phyloP scores from a whole-genome alignment of 2,888 invertebrate species.

The Dione juno region DNA sequence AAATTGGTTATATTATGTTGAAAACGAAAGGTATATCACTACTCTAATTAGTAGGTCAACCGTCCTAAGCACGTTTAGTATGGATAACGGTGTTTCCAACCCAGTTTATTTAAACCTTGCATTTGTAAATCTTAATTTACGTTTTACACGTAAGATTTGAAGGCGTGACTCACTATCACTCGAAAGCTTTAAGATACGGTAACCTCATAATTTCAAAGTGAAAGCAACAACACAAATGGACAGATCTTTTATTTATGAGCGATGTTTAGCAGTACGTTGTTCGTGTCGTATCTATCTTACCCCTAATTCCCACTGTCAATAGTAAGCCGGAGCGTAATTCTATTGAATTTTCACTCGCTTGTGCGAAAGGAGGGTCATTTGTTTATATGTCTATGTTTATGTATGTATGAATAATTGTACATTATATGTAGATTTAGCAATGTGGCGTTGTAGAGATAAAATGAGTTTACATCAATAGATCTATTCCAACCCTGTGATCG shows the following conservation, averaged over 20 bases:
- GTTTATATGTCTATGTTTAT: too few relatives aligned
- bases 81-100: conserved; percentile 71
- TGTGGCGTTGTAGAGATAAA: too few relatives aligned
- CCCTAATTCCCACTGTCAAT: conserved; percentile 50
- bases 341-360: conserved; percentile 33
- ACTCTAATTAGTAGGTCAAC: conserved; percentile 69
- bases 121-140: conserved; percentile 27
- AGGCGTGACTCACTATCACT: conserved; percentile 29
- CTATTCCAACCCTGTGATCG: too few relatives aligned
- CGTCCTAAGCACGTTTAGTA: conserved; percentile 54
- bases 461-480: too few relatives aligned
- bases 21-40: neutral
- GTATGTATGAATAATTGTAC: too few relatives aligned
- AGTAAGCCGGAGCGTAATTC: conserved; percentile 46
- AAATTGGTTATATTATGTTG: neutral
- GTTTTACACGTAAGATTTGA: conserved; percentile 21
- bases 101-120: conserved; percentile 34
- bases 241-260: conserved; percentile 44
- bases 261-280: conserved; percentile 36
- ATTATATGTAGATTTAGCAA: too few relatives aligned
- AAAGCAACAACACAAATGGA: conserved; percentile 60
- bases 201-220: conserved; percentile 61
- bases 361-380: too few relatives aligned
- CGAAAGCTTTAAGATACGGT: conserved; percentile 43
- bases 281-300: conserved; percentile 45